Evolutionary conservation across 64 coral and sea anemone genomes (phyloP), one percentile per base, ranked within the genome.

Genomic region (Dendrophyllia cribrosa): DNA sequence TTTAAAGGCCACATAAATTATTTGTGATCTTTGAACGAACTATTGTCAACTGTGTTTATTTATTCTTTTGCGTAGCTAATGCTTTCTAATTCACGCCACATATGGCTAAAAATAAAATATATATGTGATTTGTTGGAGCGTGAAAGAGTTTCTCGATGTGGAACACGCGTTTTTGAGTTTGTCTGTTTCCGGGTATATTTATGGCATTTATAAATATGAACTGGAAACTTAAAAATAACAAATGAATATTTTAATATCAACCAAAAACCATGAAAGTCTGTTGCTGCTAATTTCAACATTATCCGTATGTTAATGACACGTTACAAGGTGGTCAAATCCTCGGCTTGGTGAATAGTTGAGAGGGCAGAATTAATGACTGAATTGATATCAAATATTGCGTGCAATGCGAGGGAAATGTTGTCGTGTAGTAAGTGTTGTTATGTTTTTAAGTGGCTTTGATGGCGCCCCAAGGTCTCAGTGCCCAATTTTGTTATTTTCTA

Each of bases 341-440:
- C 7, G 12, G 17, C 61, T 66, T 49, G 12, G 62, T 9, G 20
- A 67, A 22, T 84, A 50, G 62, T 14, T 6, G 3, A 50, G 19
- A 51, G 20, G 13, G 19, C 20, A 84, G 80, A 84, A 67, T 68
- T 67, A 66, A 84, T 84, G 80, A 68, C n/a, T n/a, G n/a, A n/a
- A n/a, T n/a, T n/a, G n/a, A 84, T 6, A 50, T 9, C 50, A 50
- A 67, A 25, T 4, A 24, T 84, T 84, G 80, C 80, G 60, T 84
- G 80, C 80, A 46, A 48, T 9, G 43, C 62, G 8, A 8, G 17
- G 15, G 11, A 84, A 13, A 84, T 51, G 44, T 62, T 66, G 25
- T 24, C 10, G 4, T 63, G 16, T 84, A 17, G 17, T 84, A 19
- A 67, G 78, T 46, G 59, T 82, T 82, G 59, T 82, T 79, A 79